Evolutionary conservation across 2,113 vertebrate species (phyloP), one percentile per base, ranked within the genome.

Genomic region (Tupaia chinensis): DNA sequence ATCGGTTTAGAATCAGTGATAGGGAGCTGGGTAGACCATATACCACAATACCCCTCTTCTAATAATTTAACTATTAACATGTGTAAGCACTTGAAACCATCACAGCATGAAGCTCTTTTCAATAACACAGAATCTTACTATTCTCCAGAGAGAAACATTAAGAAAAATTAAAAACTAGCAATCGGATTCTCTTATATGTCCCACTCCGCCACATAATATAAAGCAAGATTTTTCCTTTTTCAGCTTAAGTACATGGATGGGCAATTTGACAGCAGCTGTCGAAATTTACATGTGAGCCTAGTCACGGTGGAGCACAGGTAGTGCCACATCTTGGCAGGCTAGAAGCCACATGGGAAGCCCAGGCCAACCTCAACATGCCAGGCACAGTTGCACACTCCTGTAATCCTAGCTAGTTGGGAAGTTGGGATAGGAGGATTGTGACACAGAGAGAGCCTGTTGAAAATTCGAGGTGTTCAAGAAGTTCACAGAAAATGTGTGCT

Each of bases 61-160:
- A 96, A 97, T 95, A 89, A 96, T 95, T 95, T 96, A 96, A 96
- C 94, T 88, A 92, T 95, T 94, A 96, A 87, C 96, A 94, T 96
- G 96, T 96, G 87, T 87, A 97, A 94, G 85, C 87, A 84, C 87
- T 97, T 79, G 96, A 97, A 97, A 96, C 97, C 97, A 96, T 97
- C 96, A 89, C 95, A 97, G 97, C 94, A 93, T 91, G 96, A 97
- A 76, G 78, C 84, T 95, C 95, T 94, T 96, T 97, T 96, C 96
- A 98, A 96, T 97, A 98, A 97, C 84, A 95, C 73, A 96, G 94
- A 89, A 83, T 54, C 84, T 94, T 96, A 95, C 79, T 91, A 95
- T 87, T 96, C 95, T 94, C 95, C 80, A 84, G 94, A 95, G 93
- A 95, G 79, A 95, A 96, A 84, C 95, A 96, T 95, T 96, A 91